Evolutionary conservation across 1,140 invertebrate species (phyloP), one percentile per base, ranked within the genome.

Genomic region (Hylyphantes graminicola): DNA sequence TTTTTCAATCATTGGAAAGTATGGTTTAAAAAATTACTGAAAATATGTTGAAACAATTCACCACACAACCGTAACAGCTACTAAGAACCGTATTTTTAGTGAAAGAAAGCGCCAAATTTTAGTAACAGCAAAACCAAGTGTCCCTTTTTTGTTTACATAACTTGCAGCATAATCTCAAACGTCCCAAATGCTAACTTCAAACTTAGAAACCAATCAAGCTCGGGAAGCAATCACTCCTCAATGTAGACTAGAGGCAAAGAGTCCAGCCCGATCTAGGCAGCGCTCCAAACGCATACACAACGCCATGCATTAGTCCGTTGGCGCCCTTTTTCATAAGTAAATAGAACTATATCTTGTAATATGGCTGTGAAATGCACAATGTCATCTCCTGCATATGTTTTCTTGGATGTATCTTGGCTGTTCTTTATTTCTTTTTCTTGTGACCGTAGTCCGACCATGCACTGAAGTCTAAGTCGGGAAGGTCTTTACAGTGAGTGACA

Each of bases 391-490:
- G 50, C 17, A 9, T 70, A 51, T 74, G 19, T 35, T 3, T 12
- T 19, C 13, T 7, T 55, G 8, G 19, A 8, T 13, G 54, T 12
- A 57, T 19, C 2, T 57, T n/a, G 21, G 13, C n/a, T 11, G 17
- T 76, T 48, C 13, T 65, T 53, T 83, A 83, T 48, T 83, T 83
- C 17, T 81, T 81, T 72, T 83, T 83, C 15, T 83, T 74, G 53
- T 78, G 76, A 0, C 63, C 61, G n/a, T 53, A 65, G 19, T 88
- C 88, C 61, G 85, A 85, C 88, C 88, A 88, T 17, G 72, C 61
- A 19, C 67, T 83, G 15, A 88, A 59, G 48, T 88, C 87, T 8
- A 88, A 76, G 35, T 88, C 83, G 0, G 87, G 79, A 15, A 88
- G 85, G n/a, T 87, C 74, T 59, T 86, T 68, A 68, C 88, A 88